Evolutionary conservation across 2,113 vertebrate species (phyloP).

Genomic region (Malurus melanocephalus): DNA sequence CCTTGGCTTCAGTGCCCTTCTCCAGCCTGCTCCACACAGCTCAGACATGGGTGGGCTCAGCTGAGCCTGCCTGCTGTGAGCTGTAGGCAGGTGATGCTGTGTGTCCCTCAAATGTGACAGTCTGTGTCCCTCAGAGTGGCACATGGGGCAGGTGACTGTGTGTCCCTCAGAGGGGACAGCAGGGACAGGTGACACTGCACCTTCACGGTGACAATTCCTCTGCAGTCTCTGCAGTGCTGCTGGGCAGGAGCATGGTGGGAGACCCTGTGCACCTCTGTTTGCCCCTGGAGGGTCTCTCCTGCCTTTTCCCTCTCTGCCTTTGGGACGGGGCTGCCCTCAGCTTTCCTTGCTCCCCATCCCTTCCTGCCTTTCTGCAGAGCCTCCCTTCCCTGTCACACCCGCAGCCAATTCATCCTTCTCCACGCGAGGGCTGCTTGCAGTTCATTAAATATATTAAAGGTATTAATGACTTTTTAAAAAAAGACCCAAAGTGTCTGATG

Average conservation of each 20-base stretch:
- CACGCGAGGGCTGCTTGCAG: background rate
- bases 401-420: background rate
- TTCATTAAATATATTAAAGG: slow-evolving; percentile 52
- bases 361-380: background rate
- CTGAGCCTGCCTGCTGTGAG: background rate
- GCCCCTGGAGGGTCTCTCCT: background rate
- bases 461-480: slow-evolving; percentile 36
- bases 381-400: background rate
- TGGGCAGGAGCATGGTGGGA: background rate
- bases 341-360: background rate
- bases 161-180: too few relatives aligned
- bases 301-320: background rate
- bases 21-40: background rate
- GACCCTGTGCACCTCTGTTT: background rate
- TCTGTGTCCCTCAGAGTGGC: too few relatives aligned
- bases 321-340: background rate
- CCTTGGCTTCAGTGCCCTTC: background rate
- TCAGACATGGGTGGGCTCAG: background rate
- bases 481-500: slow-evolving; percentile 37
- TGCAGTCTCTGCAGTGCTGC: fast-evolving
- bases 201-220: background rate
- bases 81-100: fast-evolving
- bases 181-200: background rate
- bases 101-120: too few relatives aligned
- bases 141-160: too few relatives aligned